These are phyloP conservation scores for Pungitius pungitius DNA, from an alignment of 2,113 vertebrate species.

Conservation along the genomic window DNA sequence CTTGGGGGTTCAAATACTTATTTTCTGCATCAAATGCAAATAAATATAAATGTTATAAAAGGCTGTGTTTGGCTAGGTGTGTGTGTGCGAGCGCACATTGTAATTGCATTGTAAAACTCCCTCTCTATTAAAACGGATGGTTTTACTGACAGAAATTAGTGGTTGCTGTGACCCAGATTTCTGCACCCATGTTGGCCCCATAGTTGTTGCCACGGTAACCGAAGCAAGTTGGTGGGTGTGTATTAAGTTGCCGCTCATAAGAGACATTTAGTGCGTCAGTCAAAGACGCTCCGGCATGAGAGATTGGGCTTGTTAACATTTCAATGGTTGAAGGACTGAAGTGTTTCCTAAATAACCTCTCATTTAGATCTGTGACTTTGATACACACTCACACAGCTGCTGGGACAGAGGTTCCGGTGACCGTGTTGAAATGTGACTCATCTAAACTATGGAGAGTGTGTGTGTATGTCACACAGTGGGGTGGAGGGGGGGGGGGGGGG, in stretches of 20 bases:
- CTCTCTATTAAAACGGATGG: conserved; percentile 55
- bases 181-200: conserved; percentile 36
- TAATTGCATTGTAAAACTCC: not conserved
- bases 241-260: not conserved
- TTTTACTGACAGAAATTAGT: conserved; percentile 60
- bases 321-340: not conserved
- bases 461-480: conserved; percentile 37
- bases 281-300: not conserved
- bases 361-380: not conserved
- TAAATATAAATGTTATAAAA: too few species aligned
- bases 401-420: conserved; percentile 32
- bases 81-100: conserved; percentile 8
- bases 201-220: conserved; percentile 48
- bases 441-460: conserved; percentile 36
- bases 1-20: too few species aligned
- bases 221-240: conserved; percentile 14
- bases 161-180: conserved; percentile 63
- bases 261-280: conserved; percentile 5
- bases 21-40: too few species aligned
- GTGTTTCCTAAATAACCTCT: not conserved
- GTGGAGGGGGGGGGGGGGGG: not conserved
- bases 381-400: conserved; percentile 39
- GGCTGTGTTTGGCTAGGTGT: not conserved
- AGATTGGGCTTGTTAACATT: not conserved
- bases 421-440: conserved; percentile 62